Base-by-base conservation (phyloP, 2,797 vertebrate species). In the Meriones psammophilus region DNA sequence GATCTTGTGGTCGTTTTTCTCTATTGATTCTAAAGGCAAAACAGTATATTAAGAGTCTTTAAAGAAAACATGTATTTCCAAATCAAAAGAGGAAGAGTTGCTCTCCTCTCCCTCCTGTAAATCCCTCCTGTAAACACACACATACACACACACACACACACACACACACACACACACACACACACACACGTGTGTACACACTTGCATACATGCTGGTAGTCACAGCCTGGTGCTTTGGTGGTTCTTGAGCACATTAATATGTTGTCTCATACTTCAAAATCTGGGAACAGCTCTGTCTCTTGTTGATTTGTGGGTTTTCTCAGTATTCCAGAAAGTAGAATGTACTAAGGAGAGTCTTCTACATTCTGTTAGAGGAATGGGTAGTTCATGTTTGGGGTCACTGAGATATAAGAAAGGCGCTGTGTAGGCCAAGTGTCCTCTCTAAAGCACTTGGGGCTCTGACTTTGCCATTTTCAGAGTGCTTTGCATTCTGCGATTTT, bases 391-490 rank as follows among this genome's bases (percentile, higher is more conserved):
- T 76, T 68, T 74, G 92, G 64, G 71, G 56, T 92, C 18, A 22
- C 73, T 77, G 91, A 92, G 54, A 79, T 91, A 83, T 39, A 80
- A 83, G n/a, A 64, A 95, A 94, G 89, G 71, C 54, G 10, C 77
- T 76, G 0, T 78, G 69, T 20, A 46, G 60, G 36, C 3, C 54
- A 17, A 54, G 0, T 8, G 54, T 54, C 66, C 7, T 81, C 10
- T 18, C 20, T 28, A 30, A 39, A 39, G 30, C 36, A 14, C 56
- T 88, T 71, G 30, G 28, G 39, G 17, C 30, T n/a, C n/a, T 42
- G 33, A 58, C 64, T 71, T 60, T 60, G 58, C 8, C 39, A 5
- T 39, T 28, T 62, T 64, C 17, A 69, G 50, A 60, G 5, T 18
- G 56, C 24, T 76, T 50, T 62, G 30, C n/a, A 89, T 42, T 76